These are phyloP conservation scores for Uromys caudimaculatus DNA, from an alignment of 2,797 vertebrate genomes.

Conservation along the genomic window DNA sequence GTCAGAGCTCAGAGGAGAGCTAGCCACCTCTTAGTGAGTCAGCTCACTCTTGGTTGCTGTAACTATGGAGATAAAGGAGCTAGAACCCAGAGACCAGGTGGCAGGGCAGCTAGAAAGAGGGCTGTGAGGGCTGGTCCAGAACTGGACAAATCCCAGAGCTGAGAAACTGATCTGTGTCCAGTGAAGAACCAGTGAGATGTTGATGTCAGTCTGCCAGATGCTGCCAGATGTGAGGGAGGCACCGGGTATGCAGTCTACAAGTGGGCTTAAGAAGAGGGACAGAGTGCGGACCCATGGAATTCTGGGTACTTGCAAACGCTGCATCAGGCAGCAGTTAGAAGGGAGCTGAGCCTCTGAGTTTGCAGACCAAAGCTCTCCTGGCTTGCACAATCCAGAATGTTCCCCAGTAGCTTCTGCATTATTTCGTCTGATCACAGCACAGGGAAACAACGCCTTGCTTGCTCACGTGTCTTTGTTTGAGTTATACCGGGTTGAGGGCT, in stretches of 20 bases:
- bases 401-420: accelerated
- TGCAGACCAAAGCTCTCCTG: background rate
- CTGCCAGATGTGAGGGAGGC: background rate
- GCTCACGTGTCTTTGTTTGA: background rate
- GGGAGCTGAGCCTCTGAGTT: background rate
- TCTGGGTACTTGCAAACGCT: background rate
- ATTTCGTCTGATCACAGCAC: background rate
- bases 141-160: background rate
- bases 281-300: accelerated
- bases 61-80: background rate
- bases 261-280: accelerated
- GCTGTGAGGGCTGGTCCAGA: background rate
- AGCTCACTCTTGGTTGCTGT: background rate
- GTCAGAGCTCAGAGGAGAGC: background rate
- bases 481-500: background rate
- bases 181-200: background rate
- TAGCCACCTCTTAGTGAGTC: background rate
- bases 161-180: background rate
- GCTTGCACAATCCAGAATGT: background rate
- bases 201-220: background rate
- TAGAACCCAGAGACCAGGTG: background rate
- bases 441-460: background rate
- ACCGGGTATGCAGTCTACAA: background rate
- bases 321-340: background rate
- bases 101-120: background rate